A percentile compares a stretch with the other conserved stretches of the same genome.
Evolutionary conservation across 2,888 invertebrate species (phyloP).

Genomic region (Scaptomyza flava): DNA sequence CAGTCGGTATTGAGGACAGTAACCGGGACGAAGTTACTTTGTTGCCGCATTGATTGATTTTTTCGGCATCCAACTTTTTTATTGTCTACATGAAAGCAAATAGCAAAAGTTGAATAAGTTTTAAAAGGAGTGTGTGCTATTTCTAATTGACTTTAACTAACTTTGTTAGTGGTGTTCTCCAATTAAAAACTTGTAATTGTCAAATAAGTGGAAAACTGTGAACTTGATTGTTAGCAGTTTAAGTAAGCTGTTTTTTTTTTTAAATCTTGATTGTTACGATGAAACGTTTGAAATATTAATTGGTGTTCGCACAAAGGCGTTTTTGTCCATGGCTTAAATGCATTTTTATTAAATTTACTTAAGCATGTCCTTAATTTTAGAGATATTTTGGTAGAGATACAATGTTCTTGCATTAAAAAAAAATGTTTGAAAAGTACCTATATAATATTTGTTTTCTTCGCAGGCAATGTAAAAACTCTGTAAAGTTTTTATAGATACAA

Average conservation of each 20-base stretch:
- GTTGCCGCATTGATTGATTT: slow-evolving; percentile 81
- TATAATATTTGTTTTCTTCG: slow-evolving; percentile 6
- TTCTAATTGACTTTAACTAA: not conserved
- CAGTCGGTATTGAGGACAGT: slow-evolving; percentile 81
- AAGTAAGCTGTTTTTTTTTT: not conserved
- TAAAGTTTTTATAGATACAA: slow-evolving; percentile 13
- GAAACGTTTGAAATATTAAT: too few species aligned
- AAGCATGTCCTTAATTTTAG: too few species aligned
- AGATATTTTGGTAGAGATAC: too few species aligned
- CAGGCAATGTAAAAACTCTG: slow-evolving; percentile 49
- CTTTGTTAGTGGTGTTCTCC: slow-evolving; percentile 6
- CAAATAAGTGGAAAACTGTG: slow-evolving; percentile 1
- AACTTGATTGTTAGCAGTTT: not conserved
- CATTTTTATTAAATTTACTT: too few species aligned
- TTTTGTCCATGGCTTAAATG: too few species aligned
- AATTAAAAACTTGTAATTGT: slow-evolving; percentile 1
- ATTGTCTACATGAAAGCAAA: slow-evolving; percentile 17
- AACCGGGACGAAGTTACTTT: slow-evolving; percentile 80
- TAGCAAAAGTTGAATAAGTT: slow-evolving; percentile 2
- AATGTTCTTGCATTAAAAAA: too few species aligned
- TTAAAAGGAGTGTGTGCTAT: not conserved
- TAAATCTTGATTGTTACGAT: not conserved
- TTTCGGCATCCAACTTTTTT: slow-evolving; percentile 52
- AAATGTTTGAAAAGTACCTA: too few species aligned
- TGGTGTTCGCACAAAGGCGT: too few species aligned